Base-by-base conservation (phyloP, 53 echinoderm and acorn worm species). In the Apostichopus leukothele region DNA sequence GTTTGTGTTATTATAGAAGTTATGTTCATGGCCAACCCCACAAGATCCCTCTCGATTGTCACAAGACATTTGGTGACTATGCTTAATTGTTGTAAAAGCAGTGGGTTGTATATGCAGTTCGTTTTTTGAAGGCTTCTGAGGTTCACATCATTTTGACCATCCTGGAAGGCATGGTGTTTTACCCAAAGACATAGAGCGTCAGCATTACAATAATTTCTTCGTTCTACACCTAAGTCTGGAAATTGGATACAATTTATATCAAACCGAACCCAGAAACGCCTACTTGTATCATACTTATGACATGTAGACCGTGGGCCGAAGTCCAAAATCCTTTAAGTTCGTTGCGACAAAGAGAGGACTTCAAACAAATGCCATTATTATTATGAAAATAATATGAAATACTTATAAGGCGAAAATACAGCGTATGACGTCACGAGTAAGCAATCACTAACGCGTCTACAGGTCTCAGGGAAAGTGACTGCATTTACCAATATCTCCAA, bases 81-180 rank as follows among this genome's bases (percentile, higher is more conserved):
- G 25, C 91, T 12, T 9, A 16, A 7, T 91, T 78, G 74, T 67
- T 92, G 13, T 86, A 85, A 71, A 77, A 89, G 19, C 76, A 76
- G 9, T 91, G 87, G 91, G 79, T 91, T 25, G 20, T 67, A 10
- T 73, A 71, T 73, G 26, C 88, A 16, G 26, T 91, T 16, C 23
- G 60, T 5, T 79, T 75, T 25, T 60, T 67, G 21, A 75, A 78
- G 73, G 93, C 89, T 22, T 50, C 76, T 26, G 89, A 90, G 51
- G 60, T 93, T 20, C 89, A 90, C 52, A 78, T 85, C 18, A 83
- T 16, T 93, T 90, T 18, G 90, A 93, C 67, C 88, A 90, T 84
- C 88, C 93, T 5, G 75, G 84, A 16, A 21, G 90, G 18, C 86
- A 93, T 76, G 76, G 89, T 0, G 63, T 68, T 0, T 83, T 80